Conservation (phyloP, 2,797 vertebrate genomes). For the Cygnus olor region DNA sequence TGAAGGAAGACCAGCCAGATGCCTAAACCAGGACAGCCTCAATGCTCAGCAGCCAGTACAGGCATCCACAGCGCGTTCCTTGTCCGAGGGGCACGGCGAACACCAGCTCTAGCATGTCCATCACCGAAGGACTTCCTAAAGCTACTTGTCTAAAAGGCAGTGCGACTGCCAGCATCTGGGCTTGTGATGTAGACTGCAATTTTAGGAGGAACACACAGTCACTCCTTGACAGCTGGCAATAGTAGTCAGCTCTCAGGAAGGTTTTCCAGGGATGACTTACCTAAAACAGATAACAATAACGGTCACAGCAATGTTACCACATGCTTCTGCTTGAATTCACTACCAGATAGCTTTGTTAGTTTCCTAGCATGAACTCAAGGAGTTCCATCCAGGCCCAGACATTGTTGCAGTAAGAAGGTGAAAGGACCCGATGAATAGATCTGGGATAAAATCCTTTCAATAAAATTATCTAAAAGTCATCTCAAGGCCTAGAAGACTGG, state of each 20-base stretch:
- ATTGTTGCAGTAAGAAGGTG: background rate
- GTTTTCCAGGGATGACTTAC: background rate
- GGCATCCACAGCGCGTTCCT: background rate
- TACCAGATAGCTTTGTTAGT: background rate
- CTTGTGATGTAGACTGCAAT: background rate
- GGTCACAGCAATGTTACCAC: background rate
- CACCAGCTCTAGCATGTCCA: background rate
- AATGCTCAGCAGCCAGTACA: slow-evolving; percentile 2
- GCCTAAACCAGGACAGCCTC: background rate
- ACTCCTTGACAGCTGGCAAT: background rate
- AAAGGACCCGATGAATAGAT: background rate
- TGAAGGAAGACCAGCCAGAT: slow-evolving; percentile 12
- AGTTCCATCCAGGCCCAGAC: background rate
- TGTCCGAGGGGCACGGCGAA: background rate
- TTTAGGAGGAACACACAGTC: background rate
- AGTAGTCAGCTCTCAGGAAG: background rate
- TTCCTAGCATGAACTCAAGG: background rate
- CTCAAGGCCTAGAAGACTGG: background rate
- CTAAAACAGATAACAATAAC: background rate
- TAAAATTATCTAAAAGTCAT: background rate
- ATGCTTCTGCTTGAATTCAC: fast-evolving
- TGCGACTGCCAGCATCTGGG: background rate
- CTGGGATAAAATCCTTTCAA: background rate
- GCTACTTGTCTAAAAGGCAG: background rate
- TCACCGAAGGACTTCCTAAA: background rate